Evolutionary conservation across 2,113 vertebrate genomes (phyloP), one percentile per base, ranked within the genome.

Genomic region (Anser cygnoides): DNA sequence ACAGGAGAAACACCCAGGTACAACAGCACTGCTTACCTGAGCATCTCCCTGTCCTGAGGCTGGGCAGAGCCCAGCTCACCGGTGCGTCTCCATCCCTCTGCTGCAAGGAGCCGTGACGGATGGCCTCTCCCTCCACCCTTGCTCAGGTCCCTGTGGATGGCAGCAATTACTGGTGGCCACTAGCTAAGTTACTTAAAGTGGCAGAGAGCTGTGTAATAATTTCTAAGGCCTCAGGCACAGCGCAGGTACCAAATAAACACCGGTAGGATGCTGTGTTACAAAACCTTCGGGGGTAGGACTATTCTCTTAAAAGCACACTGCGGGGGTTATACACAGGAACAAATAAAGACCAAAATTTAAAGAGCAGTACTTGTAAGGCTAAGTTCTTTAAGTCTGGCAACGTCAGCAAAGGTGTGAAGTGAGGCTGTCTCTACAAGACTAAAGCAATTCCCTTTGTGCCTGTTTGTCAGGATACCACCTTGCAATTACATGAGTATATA

Each of bases 31-130:
- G 33, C 93, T 94, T 95, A 96, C 94, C 80, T 21, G 41, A 94
- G 29, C 61, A 89, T 46, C 65, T 86, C 21, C 49, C 11, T 1
- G 0, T 95, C 52, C 61, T 0, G 0, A 90, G 76, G 46, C 35
- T 29, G 11, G 61, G 75, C 28, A 35, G 66, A 93, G 44, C 26
- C 44, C 0, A 0, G 78, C 50, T 78, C 0, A 0, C 41, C 68
- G 29, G 33, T 20, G 11, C 33, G 28, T 86, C 57, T 11, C 41
- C 90, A 86, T 77, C 68, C n/a, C 33, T 89, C 73, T 0, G 7
- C 52, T 68, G 35, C 54, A 37, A 78, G 43, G 33, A 68, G 70
- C 43, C 55, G 41, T 33, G 61, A 28, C 1, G 3, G 19, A 5
- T 28, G 1, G 17, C 71, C 20, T 89, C 87, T 87, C 50, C 11